Percentiles rank a stretch among this genome's conserved stretches.
These are phyloP conservation scores for Rhinoraja longicauda DNA, from an alignment of 2,797 vertebrate genomes.

Conservation along the genomic window DNA sequence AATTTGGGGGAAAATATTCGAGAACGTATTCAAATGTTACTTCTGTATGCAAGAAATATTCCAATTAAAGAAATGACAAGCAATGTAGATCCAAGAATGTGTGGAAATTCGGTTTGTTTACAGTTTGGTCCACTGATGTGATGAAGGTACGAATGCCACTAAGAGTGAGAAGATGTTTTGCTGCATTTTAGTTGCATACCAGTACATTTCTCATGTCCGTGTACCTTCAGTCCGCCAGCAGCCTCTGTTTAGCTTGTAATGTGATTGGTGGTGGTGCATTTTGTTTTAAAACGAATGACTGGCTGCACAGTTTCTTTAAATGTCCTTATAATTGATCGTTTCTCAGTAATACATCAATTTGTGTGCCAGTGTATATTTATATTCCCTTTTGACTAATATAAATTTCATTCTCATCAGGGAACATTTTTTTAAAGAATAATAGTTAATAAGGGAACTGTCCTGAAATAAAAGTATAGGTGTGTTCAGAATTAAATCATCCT, in stretches of 20 bases:
- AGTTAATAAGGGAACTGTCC: neutral
- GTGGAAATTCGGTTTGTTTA: neutral
- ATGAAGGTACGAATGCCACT: neutral
- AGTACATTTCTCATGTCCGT: neutral
- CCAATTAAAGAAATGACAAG: neutral
- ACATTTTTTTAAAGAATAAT: neutral
- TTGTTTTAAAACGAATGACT: neutral
- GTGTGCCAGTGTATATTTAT: neutral
- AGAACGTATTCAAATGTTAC: neutral
- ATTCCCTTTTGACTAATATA: neutral
- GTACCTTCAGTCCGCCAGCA: neutral
- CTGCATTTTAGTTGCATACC: neutral
- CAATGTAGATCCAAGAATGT: neutral
- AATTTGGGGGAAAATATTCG: neutral
- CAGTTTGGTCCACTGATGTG: neutral
- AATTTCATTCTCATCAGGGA: neutral
- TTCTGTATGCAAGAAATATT: neutral
- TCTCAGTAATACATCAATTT: neutral
- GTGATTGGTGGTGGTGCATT: neutral
- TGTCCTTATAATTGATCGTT: neutral
- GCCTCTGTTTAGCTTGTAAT: neutral
- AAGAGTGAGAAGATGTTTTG: neutral
- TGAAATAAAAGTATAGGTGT: neutral
- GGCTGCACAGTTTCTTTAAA: neutral
- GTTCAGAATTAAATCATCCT: neutral